Evolutionary conservation across 2,888 invertebrate genomes (phyloP), one percentile per base, ranked within the genome.

Genomic region (Callinectes sapidus): DNA sequence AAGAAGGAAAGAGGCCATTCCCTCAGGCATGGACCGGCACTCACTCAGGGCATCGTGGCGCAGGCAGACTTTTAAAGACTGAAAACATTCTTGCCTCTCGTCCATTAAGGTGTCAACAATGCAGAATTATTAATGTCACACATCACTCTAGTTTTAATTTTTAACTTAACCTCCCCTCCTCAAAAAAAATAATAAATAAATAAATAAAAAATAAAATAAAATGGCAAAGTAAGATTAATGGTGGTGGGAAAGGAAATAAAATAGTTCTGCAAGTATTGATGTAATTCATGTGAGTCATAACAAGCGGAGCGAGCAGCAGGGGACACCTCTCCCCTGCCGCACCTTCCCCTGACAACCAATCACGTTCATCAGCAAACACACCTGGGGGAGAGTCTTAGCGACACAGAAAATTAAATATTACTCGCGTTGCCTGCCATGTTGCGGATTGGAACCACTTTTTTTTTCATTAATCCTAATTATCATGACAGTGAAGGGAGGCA

Each of bases 21-120:
- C 10, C 28, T 28, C 10, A 28, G 71, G n/a, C 6, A 23, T 28
- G 28, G 71, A 28, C 13, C n/a, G 71, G n/a, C 71, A n/a, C 10
- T 71, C 71, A 71, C 23, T 61, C 61, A 23, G 61, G 61, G 61
- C 23, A 16, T 61, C 23, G 61, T 28, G 71, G 28, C 10, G 28
- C 71, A 28, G 71, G 71, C 71, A n/a, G 71, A n/a, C 71, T 71
- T n/a, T n/a, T n/a, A n/a, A 10, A 71, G 71, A 71, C n/a, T n/a
- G 71, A 71, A 28, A 23, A 71, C 28, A n/a, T 71, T 71, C 71
- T 71, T 71, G 71, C 13, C 71, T 71, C n/a, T 8, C 28, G 71
- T 71, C 28, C 28, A 71, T 71, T 28, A 71, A 28, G n/a, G n/a
- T 71, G n/a, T 6, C 71, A 5, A 10, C n/a, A 28, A 23, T 71